These are phyloP conservation scores for Pomatostomus ruficeps DNA, from an alignment of 2,113 vertebrate species.

Conservation along the genomic window DNA sequence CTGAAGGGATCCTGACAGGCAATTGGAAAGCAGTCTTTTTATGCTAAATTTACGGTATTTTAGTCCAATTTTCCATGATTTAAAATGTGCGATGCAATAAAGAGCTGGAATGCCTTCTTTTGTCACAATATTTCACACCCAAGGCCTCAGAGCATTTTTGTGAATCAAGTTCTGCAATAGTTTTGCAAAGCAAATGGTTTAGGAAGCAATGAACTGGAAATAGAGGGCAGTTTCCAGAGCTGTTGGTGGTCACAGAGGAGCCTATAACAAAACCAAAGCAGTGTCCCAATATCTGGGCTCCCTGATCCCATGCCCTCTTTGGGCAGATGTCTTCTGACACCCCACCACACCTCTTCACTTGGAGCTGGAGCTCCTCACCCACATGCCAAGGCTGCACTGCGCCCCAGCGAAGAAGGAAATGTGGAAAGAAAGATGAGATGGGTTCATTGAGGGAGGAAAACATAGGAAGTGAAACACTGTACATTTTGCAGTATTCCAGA, in stretches of 20 bases:
- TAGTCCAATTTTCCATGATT: slow-evolving; percentile 45
- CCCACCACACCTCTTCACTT: neutral
- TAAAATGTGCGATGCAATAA: slow-evolving; percentile 34
- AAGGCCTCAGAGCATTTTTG: slow-evolving; percentile 8
- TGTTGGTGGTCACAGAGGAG: neutral
- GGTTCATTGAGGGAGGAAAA: neutral
- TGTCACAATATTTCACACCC: slow-evolving; percentile 32
- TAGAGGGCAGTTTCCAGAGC: neutral
- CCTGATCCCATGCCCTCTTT: accelerated
- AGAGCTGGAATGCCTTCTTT: slow-evolving; percentile 13
- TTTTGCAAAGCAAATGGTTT: neutral
- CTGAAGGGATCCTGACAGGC: slow-evolving; percentile 34
- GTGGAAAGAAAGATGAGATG: neutral
- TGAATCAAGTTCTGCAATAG: neutral
- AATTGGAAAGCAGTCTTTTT: slow-evolving; percentile 38
- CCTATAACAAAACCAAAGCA: neutral
- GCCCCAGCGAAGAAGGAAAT: accelerated
- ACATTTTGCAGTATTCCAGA: neutral
- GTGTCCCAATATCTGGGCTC: neutral
- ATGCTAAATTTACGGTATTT: slow-evolving; percentile 36
- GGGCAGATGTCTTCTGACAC: neutral
- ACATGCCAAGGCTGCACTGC: accelerated
- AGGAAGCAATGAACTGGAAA: neutral
- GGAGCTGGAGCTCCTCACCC: neutral
- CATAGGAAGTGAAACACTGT: accelerated